Evolutionary conservation across 2,797 vertebrate genomes (phyloP).

Genomic region (Xerus rutilus): DNA sequence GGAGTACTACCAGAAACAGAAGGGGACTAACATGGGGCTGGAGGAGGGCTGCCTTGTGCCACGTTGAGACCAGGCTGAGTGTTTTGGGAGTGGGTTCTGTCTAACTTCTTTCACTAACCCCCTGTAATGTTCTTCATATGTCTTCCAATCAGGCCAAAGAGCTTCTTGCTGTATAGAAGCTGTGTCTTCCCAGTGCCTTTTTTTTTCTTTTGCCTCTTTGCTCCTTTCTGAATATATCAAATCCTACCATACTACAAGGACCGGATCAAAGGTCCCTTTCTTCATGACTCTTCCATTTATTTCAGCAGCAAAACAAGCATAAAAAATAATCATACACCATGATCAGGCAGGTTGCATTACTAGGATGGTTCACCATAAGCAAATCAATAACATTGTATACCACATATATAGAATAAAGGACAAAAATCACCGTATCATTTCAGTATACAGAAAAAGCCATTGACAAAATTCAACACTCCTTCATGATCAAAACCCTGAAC

Average conservation of each 20-base stretch:
- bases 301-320: not conserved
- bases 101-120: not conserved
- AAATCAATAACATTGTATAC: not conserved
- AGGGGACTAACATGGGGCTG: not conserved
- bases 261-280: not conserved
- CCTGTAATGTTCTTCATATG: not conserved
- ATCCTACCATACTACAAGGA: not conserved
- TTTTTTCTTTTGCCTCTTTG: not conserved
- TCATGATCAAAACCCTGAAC: not conserved
- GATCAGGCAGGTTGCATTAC: not conserved
- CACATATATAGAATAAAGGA: not conserved
- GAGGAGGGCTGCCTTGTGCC: not conserved
- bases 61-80: not conserved
- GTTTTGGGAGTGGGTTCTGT: not conserved
- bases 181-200: not conserved
- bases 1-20: constrained; percentile 5
- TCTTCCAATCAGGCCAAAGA: not conserved
- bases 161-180: not conserved
- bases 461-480: not conserved
- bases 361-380: not conserved
- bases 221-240: not conserved
- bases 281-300: not conserved
- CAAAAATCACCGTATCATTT: not conserved
- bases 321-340: not conserved
- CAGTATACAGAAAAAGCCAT: not conserved